Evolutionary conservation across 2,113 vertebrate genomes (phyloP).

Genomic region (Aix galericulata): DNA sequence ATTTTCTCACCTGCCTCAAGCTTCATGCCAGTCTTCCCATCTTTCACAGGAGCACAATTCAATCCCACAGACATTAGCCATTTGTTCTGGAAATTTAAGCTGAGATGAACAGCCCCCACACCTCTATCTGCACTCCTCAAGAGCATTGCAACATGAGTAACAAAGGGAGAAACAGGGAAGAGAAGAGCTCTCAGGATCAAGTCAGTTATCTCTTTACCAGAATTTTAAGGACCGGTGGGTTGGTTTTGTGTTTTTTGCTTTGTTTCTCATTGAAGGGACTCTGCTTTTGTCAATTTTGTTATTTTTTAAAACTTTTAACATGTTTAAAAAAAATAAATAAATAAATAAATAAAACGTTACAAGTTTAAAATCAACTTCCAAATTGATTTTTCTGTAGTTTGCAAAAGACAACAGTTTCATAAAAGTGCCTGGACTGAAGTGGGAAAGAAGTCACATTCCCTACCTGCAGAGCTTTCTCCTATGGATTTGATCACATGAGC

Average conservation of each 20-base stretch:
- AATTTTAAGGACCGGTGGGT: not conserved
- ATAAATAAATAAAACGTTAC: not conserved
- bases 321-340: no score
- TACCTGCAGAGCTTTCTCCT: not conserved
- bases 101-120: not conserved
- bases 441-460: not conserved
- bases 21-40: not conserved
- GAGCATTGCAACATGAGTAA: accelerated
- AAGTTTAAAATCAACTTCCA: not conserved
- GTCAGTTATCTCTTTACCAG: not conserved
- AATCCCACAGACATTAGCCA: not conserved
- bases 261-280: not conserved
- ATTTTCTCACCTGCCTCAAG: not conserved
- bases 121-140: not conserved
- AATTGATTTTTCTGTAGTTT: not conserved
- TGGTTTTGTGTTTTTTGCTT: not conserved
- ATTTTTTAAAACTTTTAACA: not conserved
- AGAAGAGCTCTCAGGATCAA: not conserved
- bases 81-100: not conserved
- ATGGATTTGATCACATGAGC: not conserved
- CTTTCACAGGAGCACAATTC: not conserved
- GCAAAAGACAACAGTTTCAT: accelerated
- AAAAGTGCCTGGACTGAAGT: not conserved
- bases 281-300: not conserved
- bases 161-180: not conserved